phyloP scores from a whole-genome alignment of 2,113 vertebrate genomes.

The Melanerpes aurifrons region DNA sequence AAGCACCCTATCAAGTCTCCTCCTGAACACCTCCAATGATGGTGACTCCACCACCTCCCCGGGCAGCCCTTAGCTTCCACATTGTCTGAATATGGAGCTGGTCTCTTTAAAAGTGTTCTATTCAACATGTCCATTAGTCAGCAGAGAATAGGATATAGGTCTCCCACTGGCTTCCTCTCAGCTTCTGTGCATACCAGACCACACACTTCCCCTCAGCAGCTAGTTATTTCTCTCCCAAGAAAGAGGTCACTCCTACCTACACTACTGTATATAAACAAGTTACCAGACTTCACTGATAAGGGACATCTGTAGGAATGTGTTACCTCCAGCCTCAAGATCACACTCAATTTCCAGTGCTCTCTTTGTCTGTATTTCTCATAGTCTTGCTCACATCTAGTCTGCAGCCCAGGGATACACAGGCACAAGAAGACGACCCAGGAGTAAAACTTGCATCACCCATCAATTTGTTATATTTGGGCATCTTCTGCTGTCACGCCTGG shows the following conservation, averaged over 20 bases:
- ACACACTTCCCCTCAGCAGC: fast-evolving
- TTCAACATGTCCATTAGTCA: not conserved
- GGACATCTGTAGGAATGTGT: not conserved
- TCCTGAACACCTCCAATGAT: no score
- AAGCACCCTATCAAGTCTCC: no score
- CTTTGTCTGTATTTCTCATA: not conserved
- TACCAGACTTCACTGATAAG: not conserved
- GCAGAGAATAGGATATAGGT: not conserved
- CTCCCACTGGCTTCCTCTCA: not conserved
- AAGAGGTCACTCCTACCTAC: not conserved
- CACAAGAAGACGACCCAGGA: not conserved
- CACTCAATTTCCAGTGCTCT: not conserved
- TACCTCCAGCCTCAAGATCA: not conserved
- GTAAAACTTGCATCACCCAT: not conserved
- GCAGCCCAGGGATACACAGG: not conserved
- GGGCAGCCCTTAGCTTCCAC: not conserved
- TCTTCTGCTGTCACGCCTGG: not conserved
- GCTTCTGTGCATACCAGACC: not conserved
- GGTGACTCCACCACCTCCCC: no score
- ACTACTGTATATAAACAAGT: not conserved
- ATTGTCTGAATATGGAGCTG: not conserved
- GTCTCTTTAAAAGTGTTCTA: not conserved
- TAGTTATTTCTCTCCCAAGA: not conserved
- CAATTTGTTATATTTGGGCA: not conserved
- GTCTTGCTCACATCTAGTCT: not conserved